These are phyloP conservation scores for Eustalomyia histrio DNA, from an alignment of 2,888 invertebrate species.

Conservation along the genomic window DNA sequence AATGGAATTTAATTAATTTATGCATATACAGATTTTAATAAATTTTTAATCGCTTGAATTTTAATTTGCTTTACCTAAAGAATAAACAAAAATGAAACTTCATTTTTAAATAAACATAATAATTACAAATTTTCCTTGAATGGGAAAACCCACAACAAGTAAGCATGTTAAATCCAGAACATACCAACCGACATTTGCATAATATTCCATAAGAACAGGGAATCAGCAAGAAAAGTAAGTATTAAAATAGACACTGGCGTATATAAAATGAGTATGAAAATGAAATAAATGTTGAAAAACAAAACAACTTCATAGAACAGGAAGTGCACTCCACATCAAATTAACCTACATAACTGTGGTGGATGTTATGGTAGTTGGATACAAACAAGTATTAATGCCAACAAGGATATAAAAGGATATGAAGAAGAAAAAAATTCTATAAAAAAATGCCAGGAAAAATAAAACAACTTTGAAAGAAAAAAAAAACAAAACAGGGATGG, in stretches of 20 bases:
- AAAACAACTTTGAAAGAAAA: not conserved
- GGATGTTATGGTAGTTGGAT: slow-evolving; percentile 24
- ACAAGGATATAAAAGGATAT: slow-evolving; percentile 45
- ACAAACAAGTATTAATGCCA: not conserved
- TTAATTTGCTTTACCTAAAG: no score
- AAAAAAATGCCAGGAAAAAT: slow-evolving; percentile 7
- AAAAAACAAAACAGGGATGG: not conserved
- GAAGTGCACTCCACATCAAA: slow-evolving; percentile 66
- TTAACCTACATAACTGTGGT: slow-evolving; percentile 62
- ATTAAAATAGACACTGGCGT: not conserved
- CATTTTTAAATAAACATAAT: no score
- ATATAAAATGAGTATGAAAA: not conserved
- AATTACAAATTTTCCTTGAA: no score
- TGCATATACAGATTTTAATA: no score
- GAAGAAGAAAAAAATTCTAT: slow-evolving; percentile 13
- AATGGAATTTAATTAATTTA: no score
- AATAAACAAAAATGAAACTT: no score
- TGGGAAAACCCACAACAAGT: no score
- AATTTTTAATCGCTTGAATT: no score
- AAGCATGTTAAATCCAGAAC: not conserved
- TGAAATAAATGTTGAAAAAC: not conserved
- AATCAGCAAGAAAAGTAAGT: slow-evolving; percentile 28
- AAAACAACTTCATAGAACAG: slow-evolving; percentile 56
- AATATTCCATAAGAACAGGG: slow-evolving; percentile 53
- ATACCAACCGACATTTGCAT: slow-evolving; percentile 57